Percentiles rank a stretch among this genome's conserved stretches.
These are phyloP conservation scores for Chesias legatella DNA, from an alignment of 2,888 invertebrate species.

Conservation along the genomic window DNA sequence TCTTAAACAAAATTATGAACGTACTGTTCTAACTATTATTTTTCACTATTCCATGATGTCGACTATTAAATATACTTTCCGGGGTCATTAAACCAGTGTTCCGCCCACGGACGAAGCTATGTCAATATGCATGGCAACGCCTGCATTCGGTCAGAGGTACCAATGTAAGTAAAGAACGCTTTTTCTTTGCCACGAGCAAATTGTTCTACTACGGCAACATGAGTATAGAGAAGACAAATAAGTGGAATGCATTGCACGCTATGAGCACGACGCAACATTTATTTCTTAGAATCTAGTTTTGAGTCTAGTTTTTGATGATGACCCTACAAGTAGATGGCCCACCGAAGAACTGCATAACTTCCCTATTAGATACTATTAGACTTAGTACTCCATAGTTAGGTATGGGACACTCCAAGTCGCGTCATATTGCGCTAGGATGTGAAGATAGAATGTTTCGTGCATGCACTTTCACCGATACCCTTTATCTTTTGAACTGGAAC, in stretches of 20 bases:
- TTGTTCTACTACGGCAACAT: constrained; percentile 10
- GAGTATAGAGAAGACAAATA: constrained; percentile 10
- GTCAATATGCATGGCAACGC: constrained; percentile 47
- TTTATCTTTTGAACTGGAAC: too few relatives aligned
- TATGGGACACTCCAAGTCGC: too few relatives aligned
- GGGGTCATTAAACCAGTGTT: constrained; percentile 52
- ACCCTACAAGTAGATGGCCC: too few relatives aligned
- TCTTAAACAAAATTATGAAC: too few relatives aligned
- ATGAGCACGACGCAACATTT: background rate
- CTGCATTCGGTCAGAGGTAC: constrained; percentile 23
- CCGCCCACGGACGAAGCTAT: constrained; percentile 56
- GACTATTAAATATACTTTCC: constrained; percentile 48
- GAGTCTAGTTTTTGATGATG: too few relatives aligned
- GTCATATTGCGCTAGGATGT: too few relatives aligned
- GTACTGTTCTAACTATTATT: background rate
- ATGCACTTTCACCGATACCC: too few relatives aligned
- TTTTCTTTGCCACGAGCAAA: constrained; percentile 15
- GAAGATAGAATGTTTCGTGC: too few relatives aligned
- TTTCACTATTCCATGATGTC: background rate
- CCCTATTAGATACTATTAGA: too few relatives aligned
- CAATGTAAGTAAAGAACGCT: background rate
- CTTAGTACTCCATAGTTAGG: too few relatives aligned
- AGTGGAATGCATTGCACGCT: background rate
- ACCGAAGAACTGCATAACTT: too few relatives aligned
- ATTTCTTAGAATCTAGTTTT: too few relatives aligned